A percentile compares a stretch with the other conserved stretches of the same genome.
Evolutionary conservation across 2,797 vertebrate species (phyloP).

Genomic region (Enteromius radiatus): DNA sequence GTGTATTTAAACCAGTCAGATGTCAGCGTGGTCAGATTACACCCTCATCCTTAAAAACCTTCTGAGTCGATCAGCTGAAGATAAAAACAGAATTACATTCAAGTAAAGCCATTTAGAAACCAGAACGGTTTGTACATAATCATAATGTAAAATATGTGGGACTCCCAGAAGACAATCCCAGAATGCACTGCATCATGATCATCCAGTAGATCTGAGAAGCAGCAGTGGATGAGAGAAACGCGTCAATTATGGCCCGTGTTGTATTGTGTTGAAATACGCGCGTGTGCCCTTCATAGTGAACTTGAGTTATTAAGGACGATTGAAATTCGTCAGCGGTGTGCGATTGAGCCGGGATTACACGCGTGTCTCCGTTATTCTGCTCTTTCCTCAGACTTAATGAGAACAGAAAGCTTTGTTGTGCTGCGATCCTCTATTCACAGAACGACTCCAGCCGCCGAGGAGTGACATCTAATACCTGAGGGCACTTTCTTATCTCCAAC

Average conservation of each 20-base stretch:
- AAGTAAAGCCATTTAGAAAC: no score
- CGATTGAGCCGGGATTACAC: slow-evolving; percentile 80
- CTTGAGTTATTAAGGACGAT: slow-evolving; percentile 79
- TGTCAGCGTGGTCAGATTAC: no score
- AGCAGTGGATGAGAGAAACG: background rate
- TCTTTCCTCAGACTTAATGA: slow-evolving; percentile 81
- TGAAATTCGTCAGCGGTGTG: slow-evolving; percentile 78
- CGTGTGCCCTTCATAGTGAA: slow-evolving; percentile 72
- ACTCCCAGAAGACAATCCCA: background rate
- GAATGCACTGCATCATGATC: background rate
- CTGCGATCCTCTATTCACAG: slow-evolving; percentile 86
- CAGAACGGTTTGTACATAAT: no score
- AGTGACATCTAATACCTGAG: slow-evolving; percentile 90
- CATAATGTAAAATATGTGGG: background rate
- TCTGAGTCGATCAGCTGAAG: background rate
- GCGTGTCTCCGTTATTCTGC: slow-evolving; percentile 77
- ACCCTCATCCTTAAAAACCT: no score
- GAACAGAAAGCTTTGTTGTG: slow-evolving; percentile 83
- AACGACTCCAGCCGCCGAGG: slow-evolving; percentile 75
- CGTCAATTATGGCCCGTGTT: slow-evolving; percentile 2
- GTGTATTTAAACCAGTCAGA: no score
- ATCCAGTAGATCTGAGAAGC: background rate
- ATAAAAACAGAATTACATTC: background rate
- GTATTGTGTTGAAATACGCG: slow-evolving; percentile 50
- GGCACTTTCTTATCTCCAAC: slow-evolving; percentile 87